Conservation (phyloP, 2,797 vertebrate species). For the Carapus acus region DNA sequence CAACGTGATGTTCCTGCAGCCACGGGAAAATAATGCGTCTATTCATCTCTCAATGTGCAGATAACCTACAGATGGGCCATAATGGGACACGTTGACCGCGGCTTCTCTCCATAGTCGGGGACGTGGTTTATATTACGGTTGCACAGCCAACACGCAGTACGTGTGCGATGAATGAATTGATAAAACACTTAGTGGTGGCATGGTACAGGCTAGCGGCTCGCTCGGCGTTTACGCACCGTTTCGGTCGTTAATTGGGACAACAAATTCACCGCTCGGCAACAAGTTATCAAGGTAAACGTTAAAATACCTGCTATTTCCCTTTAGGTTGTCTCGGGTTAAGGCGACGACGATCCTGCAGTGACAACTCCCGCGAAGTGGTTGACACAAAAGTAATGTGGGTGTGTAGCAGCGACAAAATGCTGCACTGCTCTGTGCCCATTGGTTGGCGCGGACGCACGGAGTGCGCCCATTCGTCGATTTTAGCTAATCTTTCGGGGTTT, state of each 20-base stretch:
- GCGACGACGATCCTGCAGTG: constrained; percentile 39
- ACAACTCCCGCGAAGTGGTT: constrained; percentile 73
- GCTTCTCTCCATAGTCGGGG: no score
- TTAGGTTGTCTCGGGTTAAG: constrained; percentile 34
- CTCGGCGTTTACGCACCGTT: constrained; percentile 8
- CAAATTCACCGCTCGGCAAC: neutral
- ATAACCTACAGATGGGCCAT: constrained; percentile 6
- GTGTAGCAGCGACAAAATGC: constrained; percentile 56
- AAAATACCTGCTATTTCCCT: constrained; percentile 47
- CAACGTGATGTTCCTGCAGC: no score
- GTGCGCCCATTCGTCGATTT: constrained; percentile 54
- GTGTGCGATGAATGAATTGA: constrained; percentile 5
- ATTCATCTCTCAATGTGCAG: neutral
- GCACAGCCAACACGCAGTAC: constrained; percentile 17
- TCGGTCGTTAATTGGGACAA: neutral
- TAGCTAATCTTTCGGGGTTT: constrained; percentile 49
- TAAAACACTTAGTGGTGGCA: neutral
- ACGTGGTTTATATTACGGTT: no score
- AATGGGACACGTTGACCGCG: neutral
- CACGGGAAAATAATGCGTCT: neutral
- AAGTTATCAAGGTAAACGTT: neutral
- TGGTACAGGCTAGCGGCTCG: constrained; percentile 27
- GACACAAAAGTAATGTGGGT: constrained; percentile 73
- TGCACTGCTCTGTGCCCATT: constrained; percentile 50
- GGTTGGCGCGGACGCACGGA: constrained; percentile 28